Evolutionary conservation across 1,140 invertebrate genomes (phyloP).

Genomic region (Muscidifurax raptorellus): DNA sequence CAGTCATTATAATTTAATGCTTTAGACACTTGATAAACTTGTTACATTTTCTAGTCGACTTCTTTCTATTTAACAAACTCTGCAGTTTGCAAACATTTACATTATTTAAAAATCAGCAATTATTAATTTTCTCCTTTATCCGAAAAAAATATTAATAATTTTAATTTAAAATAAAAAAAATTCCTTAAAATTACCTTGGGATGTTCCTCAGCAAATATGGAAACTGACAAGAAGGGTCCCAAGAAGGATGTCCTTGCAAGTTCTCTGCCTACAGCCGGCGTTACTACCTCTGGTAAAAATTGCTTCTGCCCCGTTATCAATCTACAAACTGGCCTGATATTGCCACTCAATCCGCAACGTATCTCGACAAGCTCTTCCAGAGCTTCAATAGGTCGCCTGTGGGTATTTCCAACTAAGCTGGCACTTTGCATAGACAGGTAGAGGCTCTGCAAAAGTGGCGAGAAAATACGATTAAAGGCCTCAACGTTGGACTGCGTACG

Average conservation of each 20-base stretch:
- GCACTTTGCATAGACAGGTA: conserved; percentile 82
- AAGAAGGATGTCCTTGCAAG: conserved; percentile 88
- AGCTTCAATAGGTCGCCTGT: conserved; percentile 80
- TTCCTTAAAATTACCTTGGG: conserved; percentile 76
- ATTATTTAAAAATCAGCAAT: no score
- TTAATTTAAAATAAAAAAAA: background rate
- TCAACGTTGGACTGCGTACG: conserved; percentile 76
- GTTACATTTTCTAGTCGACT: no score
- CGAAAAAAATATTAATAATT: no score
- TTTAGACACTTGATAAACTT: background rate
- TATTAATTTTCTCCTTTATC: no score
- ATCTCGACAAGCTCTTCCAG: conserved; percentile 85
- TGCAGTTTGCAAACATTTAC: no score
- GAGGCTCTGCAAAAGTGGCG: conserved; percentile 82
- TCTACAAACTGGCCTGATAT: conserved; percentile 85
- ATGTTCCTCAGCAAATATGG: conserved; percentile 95
- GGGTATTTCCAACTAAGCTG: conserved; percentile 83
- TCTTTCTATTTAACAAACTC: no score
- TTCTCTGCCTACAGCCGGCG: conserved; percentile 86
- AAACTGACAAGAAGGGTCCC: conserved; percentile 92
- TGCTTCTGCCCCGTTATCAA: conserved; percentile 84
- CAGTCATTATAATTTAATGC: no score
- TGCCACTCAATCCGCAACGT: conserved; percentile 76
- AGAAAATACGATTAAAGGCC: conserved; percentile 81
- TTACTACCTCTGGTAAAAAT: conserved; percentile 85